phyloP scores from a whole-genome alignment of 2,797 vertebrate genomes.

The Ataeniobius toweri region DNA sequence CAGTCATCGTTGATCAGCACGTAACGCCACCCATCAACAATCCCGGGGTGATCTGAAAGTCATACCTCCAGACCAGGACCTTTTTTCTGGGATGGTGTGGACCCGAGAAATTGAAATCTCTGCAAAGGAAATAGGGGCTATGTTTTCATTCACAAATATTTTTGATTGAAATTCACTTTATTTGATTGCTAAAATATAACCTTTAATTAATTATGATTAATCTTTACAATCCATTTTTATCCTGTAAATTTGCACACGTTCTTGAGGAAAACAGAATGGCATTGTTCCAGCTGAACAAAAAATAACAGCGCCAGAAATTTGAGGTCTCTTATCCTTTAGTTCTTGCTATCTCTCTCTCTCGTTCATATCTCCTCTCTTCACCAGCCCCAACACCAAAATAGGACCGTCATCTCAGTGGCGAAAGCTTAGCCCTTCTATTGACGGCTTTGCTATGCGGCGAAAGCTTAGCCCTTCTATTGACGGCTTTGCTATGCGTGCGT shows the following conservation, averaged over 20 bases:
- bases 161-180: neutral
- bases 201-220: too few relatives aligned
- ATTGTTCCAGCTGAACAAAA: neutral
- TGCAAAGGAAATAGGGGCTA: too few relatives aligned
- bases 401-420: slow-evolving; percentile 67
- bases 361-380: slow-evolving; percentile 29
- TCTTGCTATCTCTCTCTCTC: slow-evolving; percentile 25
- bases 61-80: too few relatives aligned
- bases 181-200: neutral
- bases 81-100: too few relatives aligned
- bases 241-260: neutral
- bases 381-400: slow-evolving; percentile 44
- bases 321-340: slow-evolving; percentile 36
- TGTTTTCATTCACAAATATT: neutral
- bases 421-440: slow-evolving; percentile 69
- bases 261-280: neutral
- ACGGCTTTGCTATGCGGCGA: slow-evolving; percentile 60
- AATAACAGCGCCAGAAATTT: slow-evolving; percentile 43
- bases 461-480: slow-evolving; percentile 70
- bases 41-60: too few relatives aligned
- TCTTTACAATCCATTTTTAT: neutral
- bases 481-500: slow-evolving; percentile 56
- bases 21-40: too few relatives aligned
- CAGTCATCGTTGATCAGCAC: too few relatives aligned
- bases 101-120: too few relatives aligned